Evolutionary conservation across 64 coral and sea anemone species (phyloP).

Genomic region (Actinia equina): DNA sequence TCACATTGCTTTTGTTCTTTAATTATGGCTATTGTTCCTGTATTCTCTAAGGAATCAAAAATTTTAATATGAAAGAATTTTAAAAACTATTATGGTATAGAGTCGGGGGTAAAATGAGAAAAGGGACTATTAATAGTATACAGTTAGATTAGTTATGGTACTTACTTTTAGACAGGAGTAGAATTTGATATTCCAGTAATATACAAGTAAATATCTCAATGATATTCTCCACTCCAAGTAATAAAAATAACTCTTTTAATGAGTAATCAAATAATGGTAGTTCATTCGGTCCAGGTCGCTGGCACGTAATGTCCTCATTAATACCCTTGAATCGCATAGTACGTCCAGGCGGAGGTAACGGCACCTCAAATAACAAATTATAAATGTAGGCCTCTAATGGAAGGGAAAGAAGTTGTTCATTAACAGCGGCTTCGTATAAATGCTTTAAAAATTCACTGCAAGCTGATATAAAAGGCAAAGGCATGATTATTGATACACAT

Average conservation of each 20-base stretch:
- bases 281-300: constrained; percentile 86
- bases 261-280: constrained; percentile 98
- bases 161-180: constrained; percentile 82
- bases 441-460: constrained; percentile 69
- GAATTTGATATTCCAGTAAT: constrained; percentile 92
- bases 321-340: constrained; percentile 90
- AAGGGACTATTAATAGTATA: background rate
- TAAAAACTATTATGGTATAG: too few species aligned
- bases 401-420: constrained; percentile 47
- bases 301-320: constrained; percentile 73
- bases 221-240: constrained; percentile 85
- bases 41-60: too few species aligned
- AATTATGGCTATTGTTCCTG: too few species aligned
- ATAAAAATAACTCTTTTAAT: constrained; percentile 68
- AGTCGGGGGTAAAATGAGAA: too few species aligned
- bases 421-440: constrained; percentile 54
- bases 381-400: constrained; percentile 93
- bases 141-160: background rate
- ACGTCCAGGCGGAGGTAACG: constrained; percentile 79
- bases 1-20: too few species aligned
- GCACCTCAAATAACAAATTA: constrained; percentile 95
- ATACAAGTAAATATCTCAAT: constrained; percentile 82
- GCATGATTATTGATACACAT: constrained; percentile 78
- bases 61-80: too few species aligned
- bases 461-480: constrained; percentile 84